Evolutionary conservation across 2,888 invertebrate genomes (phyloP).

Genomic region (Bugulina stolonifera): DNA sequence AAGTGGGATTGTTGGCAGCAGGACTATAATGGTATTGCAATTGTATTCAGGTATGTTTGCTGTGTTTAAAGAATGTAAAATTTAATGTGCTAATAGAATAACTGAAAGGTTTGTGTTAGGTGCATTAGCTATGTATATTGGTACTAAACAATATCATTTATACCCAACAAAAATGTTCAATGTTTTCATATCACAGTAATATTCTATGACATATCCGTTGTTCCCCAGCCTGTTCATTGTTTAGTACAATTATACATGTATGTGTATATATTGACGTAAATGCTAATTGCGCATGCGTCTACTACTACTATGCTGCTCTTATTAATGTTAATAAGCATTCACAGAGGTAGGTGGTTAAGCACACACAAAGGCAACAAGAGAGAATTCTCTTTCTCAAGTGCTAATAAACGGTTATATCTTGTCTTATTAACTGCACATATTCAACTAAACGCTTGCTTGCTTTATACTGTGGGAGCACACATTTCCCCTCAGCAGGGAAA

Average conservation of each 20-base stretch:
- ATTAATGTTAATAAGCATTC: slow-evolving; percentile 22
- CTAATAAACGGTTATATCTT: background rate
- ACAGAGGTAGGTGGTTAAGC: background rate
- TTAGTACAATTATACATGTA: slow-evolving; percentile 11
- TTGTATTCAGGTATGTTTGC: background rate
- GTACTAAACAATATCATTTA: too few species aligned
- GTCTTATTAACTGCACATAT: background rate
- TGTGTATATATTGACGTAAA: slow-evolving; percentile 18
- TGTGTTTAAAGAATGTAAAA: too few species aligned
- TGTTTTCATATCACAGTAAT: slow-evolving; percentile 22
- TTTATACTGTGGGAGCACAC: too few species aligned
- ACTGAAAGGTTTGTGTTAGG: too few species aligned
- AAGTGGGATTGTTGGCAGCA: too few species aligned
- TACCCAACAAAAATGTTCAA: too few species aligned
- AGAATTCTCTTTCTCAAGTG: background rate
- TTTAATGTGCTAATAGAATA: too few species aligned
- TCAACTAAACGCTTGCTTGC: too few species aligned
- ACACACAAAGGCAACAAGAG: slow-evolving; percentile 16
- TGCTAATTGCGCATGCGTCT: slow-evolving; percentile 25
- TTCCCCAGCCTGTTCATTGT: slow-evolving; percentile 16
- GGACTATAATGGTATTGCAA: background rate
- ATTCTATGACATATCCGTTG: slow-evolving; percentile 6
- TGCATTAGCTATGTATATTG: background rate
- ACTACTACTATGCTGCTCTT: background rate
- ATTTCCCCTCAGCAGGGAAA: too few species aligned